A percentile compares a stretch with the other conserved stretches of the same genome.
Evolutionary conservation across 1,140 invertebrate genomes (phyloP).

Genomic region (Schlechtendalia chinensis): DNA sequence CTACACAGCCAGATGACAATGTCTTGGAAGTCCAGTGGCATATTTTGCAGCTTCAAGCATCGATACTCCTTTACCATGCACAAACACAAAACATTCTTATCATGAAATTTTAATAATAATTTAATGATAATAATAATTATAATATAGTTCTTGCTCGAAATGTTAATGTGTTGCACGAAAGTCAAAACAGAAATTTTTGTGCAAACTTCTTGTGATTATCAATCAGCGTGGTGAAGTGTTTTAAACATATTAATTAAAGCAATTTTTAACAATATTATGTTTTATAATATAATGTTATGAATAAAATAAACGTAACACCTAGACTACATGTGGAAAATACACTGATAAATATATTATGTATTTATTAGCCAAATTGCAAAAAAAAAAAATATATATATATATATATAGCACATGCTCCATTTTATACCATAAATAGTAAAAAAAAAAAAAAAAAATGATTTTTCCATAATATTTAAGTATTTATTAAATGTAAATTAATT

Average conservation of each 20-base stretch:
- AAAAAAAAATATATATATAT: neutral
- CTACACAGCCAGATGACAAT: conserved; percentile 49
- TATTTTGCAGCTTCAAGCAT: conserved; percentile 49
- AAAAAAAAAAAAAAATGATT: no score
- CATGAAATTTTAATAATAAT: conserved; percentile 19
- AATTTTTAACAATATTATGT: conserved; percentile 11
- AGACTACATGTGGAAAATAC: neutral
- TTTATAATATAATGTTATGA: neutral
- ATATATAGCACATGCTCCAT: conserved; percentile 9
- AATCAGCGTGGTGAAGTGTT: conserved; percentile 4
- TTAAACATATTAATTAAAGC: conserved; percentile 21
- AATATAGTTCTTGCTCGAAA: conserved; percentile 3
- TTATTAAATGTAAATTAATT: no score
- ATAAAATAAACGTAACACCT: neutral
- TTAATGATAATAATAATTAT: neutral
- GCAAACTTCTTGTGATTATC: conserved; percentile 33
- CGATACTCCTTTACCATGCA: conserved; percentile 46
- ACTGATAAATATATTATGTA: neutral
- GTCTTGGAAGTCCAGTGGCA: conserved; percentile 47
- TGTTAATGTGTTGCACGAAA: conserved; percentile 11
- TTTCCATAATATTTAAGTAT: no score
- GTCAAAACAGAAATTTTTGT: conserved; percentile 20
- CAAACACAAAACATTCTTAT: conserved; percentile 49
- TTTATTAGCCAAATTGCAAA: conserved; percentile 8
- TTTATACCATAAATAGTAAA: neutral